Conservation (phyloP, 2,888 invertebrate species). For the Rotaria sp. region DNA sequence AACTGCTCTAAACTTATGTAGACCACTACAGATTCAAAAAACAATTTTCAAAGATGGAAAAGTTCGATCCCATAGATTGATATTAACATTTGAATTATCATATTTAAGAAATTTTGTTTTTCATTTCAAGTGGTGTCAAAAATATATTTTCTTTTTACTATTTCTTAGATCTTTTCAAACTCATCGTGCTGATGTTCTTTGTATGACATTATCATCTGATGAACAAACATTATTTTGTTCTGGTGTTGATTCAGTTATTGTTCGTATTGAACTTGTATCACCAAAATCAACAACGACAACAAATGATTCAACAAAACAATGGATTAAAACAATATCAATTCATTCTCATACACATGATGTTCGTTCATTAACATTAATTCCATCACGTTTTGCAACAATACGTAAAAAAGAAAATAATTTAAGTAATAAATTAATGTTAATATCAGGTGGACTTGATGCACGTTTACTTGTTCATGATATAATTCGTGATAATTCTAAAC, state of each 20-base stretch:
- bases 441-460: slow-evolving; percentile 11
- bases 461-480: slow-evolving; percentile 24
- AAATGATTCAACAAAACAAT: neutral
- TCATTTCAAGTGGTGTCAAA: too few relatives aligned
- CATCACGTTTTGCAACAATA: neutral
- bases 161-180: slow-evolving; percentile 15
- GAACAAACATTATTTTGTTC: slow-evolving; percentile 26
- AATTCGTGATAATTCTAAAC: slow-evolving; percentile 8
- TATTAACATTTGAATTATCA: too few relatives aligned
- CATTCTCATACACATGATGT: slow-evolving; percentile 19
- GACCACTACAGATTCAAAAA: too few relatives aligned
- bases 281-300: neutral
- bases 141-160: neutral
- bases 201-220: neutral
- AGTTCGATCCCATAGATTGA: too few relatives aligned
- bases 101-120: too few relatives aligned
- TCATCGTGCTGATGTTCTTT: slow-evolving; percentile 23
- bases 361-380: slow-evolving; percentile 16
- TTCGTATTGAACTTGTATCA: slow-evolving; percentile 16
- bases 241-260: slow-evolving; percentile 19
- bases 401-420: neutral
- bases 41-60: too few relatives aligned
- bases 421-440: neutral
- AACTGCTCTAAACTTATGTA: too few relatives aligned
- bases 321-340: slow-evolving; percentile 13